These are phyloP conservation scores for Hydrozoanthus tunicans DNA, from an alignment of 64 coral and sea anemone genomes.

Conservation along the genomic window DNA sequence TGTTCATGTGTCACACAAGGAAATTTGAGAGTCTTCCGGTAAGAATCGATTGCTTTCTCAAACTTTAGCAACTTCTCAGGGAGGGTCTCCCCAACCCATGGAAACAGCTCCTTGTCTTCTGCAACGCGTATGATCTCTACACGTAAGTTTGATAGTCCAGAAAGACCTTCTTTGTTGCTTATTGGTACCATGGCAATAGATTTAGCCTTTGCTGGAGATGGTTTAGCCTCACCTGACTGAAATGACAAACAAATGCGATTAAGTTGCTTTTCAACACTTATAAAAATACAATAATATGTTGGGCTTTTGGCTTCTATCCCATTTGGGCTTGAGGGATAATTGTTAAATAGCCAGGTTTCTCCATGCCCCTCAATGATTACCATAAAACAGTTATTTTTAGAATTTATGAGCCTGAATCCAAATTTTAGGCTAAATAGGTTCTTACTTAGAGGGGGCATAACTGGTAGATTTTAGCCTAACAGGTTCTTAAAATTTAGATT, in stretches of 20 bases:
- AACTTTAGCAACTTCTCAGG: constrained; percentile 82
- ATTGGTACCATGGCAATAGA: constrained; percentile 71
- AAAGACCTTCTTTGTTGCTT: constrained; percentile 65
- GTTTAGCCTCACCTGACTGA: neutral
- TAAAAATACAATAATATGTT: too few species aligned
- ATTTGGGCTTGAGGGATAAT: too few species aligned
- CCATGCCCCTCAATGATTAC: too few species aligned
- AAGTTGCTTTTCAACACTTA: too few species aligned
- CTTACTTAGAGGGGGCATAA: too few species aligned
- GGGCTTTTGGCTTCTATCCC: too few species aligned
- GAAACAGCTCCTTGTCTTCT: constrained; percentile 65
- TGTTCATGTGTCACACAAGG: constrained; percentile 73
- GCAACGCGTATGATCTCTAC: constrained; percentile 73
- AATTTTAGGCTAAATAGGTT: too few species aligned
- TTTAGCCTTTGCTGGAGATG: neutral
- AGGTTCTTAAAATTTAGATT: too few species aligned
- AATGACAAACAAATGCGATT: neutral
- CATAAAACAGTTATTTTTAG: too few species aligned
- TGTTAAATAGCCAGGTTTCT: too few species aligned
- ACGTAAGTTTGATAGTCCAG: constrained; percentile 58
- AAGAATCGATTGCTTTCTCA: constrained; percentile 49
- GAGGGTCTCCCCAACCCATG: constrained; percentile 62
- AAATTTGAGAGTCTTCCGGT: constrained; percentile 34
- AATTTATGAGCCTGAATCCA: too few species aligned
- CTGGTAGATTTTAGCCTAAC: too few species aligned